phyloP scores from a whole-genome alignment of 2,113 vertebrate genomes.

The Dipodomys merriami region DNA sequence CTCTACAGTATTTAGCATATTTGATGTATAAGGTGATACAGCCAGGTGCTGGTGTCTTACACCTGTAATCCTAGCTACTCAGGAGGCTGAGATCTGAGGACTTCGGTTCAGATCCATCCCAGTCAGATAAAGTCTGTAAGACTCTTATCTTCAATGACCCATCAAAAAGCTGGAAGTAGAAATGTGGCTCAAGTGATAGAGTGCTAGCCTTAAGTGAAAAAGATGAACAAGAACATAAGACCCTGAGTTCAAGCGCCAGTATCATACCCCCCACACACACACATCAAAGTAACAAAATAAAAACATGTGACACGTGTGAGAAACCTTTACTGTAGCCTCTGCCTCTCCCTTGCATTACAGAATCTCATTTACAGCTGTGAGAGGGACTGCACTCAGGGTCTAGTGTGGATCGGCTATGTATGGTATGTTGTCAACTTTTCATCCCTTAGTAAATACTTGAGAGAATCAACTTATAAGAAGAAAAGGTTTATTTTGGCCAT shows the following conservation, averaged over 20 bases:
- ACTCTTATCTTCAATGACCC: too few species aligned
- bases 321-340: not conserved
- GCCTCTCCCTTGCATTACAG: not conserved
- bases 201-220: too few species aligned
- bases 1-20: slow-evolving; percentile 2
- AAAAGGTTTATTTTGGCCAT: not conserved
- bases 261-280: too few species aligned
- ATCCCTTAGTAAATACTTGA: not conserved
- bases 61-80: too few species aligned
- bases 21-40: not conserved
- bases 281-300: fast-evolving
- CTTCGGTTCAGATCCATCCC: not conserved
- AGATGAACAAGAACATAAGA: too few species aligned
- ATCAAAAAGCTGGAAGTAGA: too few species aligned
- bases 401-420: not conserved
- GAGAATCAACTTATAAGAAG: not conserved
- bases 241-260: too few species aligned
- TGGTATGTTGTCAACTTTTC: too few species aligned
- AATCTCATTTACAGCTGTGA: not conserved
- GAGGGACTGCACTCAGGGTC: not conserved
- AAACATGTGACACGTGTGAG: not conserved
- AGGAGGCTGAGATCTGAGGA: not conserved
- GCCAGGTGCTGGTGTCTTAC: too few species aligned
- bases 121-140: too few species aligned
- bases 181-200: too few species aligned